Evolutionary conservation across 2,888 invertebrate species (phyloP).

Genomic region (Ctenicera cuprea): DNA sequence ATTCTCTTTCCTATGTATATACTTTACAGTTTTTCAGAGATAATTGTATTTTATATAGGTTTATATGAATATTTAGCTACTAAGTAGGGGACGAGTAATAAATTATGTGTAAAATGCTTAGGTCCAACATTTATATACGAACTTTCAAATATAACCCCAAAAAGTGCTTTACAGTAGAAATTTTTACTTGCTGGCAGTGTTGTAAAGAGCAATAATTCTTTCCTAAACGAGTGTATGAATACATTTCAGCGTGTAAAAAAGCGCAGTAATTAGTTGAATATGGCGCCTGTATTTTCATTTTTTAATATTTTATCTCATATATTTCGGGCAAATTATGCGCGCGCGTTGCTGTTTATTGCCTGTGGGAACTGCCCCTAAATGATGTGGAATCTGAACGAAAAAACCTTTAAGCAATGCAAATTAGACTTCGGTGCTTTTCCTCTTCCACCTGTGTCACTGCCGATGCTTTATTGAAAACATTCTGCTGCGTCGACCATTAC

Average conservation of each 20-base stretch:
- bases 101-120: constrained; percentile 6
- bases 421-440: constrained; percentile 25
- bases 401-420: constrained; percentile 47
- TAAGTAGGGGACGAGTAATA: neutral
- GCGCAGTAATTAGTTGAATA: constrained; percentile 46
- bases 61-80: neutral
- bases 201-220: constrained; percentile 40
- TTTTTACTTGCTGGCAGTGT: constrained; percentile 20
- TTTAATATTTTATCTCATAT: constrained; percentile 40
- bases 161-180: constrained; percentile 17
- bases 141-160: constrained; percentile 15
- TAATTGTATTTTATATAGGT: too few relatives aligned
- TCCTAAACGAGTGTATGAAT: constrained; percentile 49
- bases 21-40: too few relatives aligned
- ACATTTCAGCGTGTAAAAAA: constrained; percentile 43
- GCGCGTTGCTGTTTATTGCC: constrained; percentile 46
- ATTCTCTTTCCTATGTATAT: too few relatives aligned
- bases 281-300: constrained; percentile 41
- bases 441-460: constrained; percentile 46
- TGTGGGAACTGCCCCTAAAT: constrained; percentile 38
- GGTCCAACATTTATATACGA: constrained; percentile 13
- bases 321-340: constrained; percentile 37
- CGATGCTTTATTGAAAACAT: constrained; percentile 32
- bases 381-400: constrained; percentile 43
- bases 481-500: constrained; percentile 39